These are phyloP conservation scores for Cyrtorhinus lividipennis DNA, from an alignment of 1,140 invertebrate species.

Conservation along the genomic window DNA sequence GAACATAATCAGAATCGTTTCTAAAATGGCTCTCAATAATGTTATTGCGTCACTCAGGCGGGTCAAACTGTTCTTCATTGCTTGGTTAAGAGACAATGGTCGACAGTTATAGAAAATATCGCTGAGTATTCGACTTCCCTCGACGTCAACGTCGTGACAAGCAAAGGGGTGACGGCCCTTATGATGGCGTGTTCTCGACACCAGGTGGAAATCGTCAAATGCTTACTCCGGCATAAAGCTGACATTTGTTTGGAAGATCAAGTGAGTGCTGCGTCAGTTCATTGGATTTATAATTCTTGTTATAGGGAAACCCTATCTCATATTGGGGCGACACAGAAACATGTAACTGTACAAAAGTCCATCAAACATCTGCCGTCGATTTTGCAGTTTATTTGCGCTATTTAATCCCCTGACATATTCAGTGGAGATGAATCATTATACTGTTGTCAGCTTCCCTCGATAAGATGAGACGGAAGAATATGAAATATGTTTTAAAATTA, in stretches of 20 bases:
- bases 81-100: slow-evolving; percentile 2
- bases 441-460: too few relatives aligned
- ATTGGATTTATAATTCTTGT: too few relatives aligned
- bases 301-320: too few relatives aligned
- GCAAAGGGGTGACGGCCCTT: slow-evolving; percentile 3
- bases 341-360: neutral
- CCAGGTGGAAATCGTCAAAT: neutral
- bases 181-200: slow-evolving; percentile 4
- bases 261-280: slow-evolving; percentile 5
- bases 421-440: too few relatives aligned
- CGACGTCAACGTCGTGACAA: slow-evolving; percentile 1
- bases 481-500: too few relatives aligned
- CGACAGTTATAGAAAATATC: neutral
- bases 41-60: too few relatives aligned
- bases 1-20: too few relatives aligned
- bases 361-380: too few relatives aligned
- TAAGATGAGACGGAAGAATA: too few relatives aligned
- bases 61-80: slow-evolving; percentile 4
- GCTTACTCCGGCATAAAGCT: neutral
- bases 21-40: too few relatives aligned
- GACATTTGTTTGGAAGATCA: slow-evolving; percentile 10
- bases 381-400: too few relatives aligned
- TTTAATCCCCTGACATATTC: too few relatives aligned
- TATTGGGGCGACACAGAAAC: neutral
- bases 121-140: neutral